Evolutionary conservation across 2,888 invertebrate genomes (phyloP), one percentile per base, ranked within the genome.

Genomic region (Hirtodrosophila trivittata): DNA sequence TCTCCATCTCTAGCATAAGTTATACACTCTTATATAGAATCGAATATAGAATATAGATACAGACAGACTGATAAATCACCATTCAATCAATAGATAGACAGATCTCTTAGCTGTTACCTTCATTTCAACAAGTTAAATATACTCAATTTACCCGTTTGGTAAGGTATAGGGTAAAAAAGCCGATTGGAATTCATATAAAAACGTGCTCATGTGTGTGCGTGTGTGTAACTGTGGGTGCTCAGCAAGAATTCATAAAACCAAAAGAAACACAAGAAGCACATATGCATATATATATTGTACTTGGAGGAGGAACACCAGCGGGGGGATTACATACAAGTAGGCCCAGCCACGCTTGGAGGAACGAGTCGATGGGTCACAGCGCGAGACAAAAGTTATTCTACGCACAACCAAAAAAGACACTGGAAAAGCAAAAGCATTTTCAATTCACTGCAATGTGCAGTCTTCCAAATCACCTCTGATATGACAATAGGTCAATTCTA

Each of bases 361-460:
- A 21, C 18, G 18, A 21, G 66, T 58, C 60, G 59, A 71, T 66
- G 67, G 69, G 66, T 76, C 73, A 74, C 69, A 76, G 77, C 74
- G 74, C 76, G 73, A 58, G 62, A 59, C 56, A 76, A 60, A 65
- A 76, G 37, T 76, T 62, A 51, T 72, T 75, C 62, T 59, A 68
- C 72, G 73, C 73, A 72, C 52, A 66, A 52, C 68, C 47, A 51
- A 62, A 54, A 55, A 39, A 39, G 9, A 38, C 1, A 9, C 2
- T 5, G 5, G 5, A 2, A 21, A 21, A 21, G 5, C 5, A 21
- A 21, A 21, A 21, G 5, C 18, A 21, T 21, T 21, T 21, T 21
- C 18, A 21, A 21, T 21, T 21, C 5, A 21, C 18, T 3, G 3
- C 18, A n/a, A n/a, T n/a, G n/a, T n/a, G n/a, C 18, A 21, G 18